Evolutionary conservation across 23 tunicate genomes (phyloP).

Genomic region (Styela clava): DNA sequence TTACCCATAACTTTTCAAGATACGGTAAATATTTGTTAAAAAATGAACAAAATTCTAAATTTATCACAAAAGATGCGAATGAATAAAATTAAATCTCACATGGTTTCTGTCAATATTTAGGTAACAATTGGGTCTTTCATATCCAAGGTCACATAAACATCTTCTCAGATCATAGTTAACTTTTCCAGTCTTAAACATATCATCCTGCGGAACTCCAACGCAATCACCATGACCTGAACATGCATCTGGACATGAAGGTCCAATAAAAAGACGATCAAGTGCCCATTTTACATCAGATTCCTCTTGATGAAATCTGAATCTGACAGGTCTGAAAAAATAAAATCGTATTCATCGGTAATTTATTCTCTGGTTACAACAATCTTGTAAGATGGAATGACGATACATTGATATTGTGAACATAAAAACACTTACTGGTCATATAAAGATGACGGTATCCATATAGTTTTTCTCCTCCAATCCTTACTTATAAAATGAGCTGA

Average conservation of each 20-base stretch:
- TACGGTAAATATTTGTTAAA: too few relatives aligned
- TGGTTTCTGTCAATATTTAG: constrained; percentile 3
- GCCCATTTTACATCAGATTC: constrained; percentile 84
- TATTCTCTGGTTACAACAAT: background rate
- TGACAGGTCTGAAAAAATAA: constrained; percentile 43
- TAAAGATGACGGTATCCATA: constrained; percentile 37
- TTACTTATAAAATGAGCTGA: constrained; percentile 65
- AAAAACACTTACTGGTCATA: constrained; percentile 43
- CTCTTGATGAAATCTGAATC: constrained; percentile 71
- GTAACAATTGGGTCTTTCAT: constrained; percentile 52
- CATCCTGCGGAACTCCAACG: constrained; percentile 13
- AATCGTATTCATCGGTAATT: background rate
- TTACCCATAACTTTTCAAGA: too few relatives aligned
- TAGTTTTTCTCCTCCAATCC: constrained; percentile 70
- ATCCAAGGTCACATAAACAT: constrained; percentile 69
- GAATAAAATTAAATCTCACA: too few relatives aligned
- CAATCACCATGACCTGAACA: constrained; percentile 87
- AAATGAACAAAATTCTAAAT: too few relatives aligned
- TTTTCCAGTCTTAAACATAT: constrained; percentile 1
- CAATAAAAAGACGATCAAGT: constrained; percentile 61
- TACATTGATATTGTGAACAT: too few relatives aligned
- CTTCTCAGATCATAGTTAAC: background rate
- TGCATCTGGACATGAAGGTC: constrained; percentile 77
- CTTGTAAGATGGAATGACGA: background rate
- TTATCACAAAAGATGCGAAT: too few relatives aligned